Conservation (phyloP, 2,113 vertebrate species). For the Dissostichus mawsoni region DNA sequence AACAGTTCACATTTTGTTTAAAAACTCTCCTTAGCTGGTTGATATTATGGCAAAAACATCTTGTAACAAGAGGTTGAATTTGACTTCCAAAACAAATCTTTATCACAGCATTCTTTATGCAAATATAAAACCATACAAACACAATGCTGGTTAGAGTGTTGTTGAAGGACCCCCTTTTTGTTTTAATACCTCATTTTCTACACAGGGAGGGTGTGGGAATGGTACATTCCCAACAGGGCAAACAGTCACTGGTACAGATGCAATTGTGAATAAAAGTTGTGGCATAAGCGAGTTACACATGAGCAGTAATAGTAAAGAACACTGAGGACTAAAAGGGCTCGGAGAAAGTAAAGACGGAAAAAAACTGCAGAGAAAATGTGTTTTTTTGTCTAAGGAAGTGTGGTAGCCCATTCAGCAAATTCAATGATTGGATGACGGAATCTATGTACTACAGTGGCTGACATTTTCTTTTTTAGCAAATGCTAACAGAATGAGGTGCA, state of each 20-base stretch:
- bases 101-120: neutral
- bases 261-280: neutral
- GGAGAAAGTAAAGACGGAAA: neutral
- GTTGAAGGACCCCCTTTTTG: neutral
- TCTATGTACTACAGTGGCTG: neutral
- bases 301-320: neutral
- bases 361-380: neutral
- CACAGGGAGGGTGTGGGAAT: neutral
- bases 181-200: neutral
- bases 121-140: neutral
- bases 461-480: neutral
- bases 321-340: neutral
- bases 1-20: accelerated
- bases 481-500: neutral
- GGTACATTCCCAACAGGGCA: neutral
- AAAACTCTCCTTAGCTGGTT: neutral
- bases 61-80: neutral
- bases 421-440: neutral
- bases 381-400: neutral
- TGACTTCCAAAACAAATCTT: neutral
- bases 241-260: neutral
- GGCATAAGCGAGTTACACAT: too few relatives aligned
- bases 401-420: neutral
- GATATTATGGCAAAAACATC: neutral
- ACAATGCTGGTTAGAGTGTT: neutral